Evolutionary conservation across 2,797 vertebrate genomes (phyloP).

Genomic region (Neosilurus hyrtlii): DNA sequence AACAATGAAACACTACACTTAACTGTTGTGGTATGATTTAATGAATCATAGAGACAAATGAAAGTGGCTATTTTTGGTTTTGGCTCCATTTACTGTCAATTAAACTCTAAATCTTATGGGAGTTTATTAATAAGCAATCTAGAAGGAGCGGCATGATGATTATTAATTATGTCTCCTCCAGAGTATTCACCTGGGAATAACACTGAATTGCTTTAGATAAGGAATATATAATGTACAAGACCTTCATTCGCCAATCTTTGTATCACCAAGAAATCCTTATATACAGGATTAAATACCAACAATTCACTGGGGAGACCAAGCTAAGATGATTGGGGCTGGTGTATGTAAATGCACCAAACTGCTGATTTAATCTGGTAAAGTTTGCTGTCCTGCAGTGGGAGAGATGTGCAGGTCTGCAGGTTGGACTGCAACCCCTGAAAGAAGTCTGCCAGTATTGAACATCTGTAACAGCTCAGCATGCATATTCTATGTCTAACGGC

Average conservation of each 20-base stretch:
- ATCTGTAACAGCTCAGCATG: conserved; percentile 55
- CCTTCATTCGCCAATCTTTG: conserved; percentile 22
- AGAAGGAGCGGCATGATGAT: conserved; percentile 35
- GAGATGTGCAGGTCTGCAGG: conserved; percentile 27
- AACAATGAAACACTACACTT: not conserved
- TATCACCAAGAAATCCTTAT: conserved; percentile 27
- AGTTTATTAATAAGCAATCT: conserved; percentile 43
- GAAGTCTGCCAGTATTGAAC: conserved; percentile 50
- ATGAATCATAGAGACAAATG: conserved; percentile 15
- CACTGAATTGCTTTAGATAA: conserved; percentile 21
- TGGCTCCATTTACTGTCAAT: conserved; percentile 23
- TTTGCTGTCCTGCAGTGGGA: conserved; percentile 5
- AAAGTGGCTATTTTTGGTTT: conserved; percentile 24
- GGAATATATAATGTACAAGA: conserved; percentile 29
- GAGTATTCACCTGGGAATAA: conserved; percentile 31
- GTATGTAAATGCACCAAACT: conserved; percentile 47
- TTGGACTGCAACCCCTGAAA: conserved; percentile 38
- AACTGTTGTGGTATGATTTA: conserved; percentile 2
- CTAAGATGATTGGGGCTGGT: conserved; percentile 1
- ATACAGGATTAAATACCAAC: conserved; percentile 35
- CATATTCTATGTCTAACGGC: conserved; percentile 61
- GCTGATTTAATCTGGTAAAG: conserved; percentile 41
- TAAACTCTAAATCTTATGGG: conserved; percentile 39
- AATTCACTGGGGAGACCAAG: not conserved
- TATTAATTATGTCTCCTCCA: conserved; percentile 31